phyloP scores from a whole-genome alignment of 2,888 invertebrate species.

The Daptonema setosum region DNA sequence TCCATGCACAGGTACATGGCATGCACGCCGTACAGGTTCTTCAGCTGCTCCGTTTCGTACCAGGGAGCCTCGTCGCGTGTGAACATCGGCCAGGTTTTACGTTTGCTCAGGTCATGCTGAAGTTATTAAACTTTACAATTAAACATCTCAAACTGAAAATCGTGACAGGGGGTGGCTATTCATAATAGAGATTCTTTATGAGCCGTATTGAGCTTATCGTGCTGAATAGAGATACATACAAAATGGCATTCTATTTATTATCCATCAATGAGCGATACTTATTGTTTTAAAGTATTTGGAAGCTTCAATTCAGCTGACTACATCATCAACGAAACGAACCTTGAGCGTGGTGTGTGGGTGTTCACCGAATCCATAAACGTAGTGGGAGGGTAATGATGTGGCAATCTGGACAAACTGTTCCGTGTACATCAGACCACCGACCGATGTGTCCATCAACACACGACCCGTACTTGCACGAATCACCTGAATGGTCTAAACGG shows the following conservation, averaged over 20 bases:
- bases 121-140: neutral
- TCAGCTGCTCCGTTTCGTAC: conserved; percentile 12
- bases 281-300: too few species aligned
- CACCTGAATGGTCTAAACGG: conserved; percentile 6
- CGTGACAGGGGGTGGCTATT: too few species aligned
- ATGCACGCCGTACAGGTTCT: conserved; percentile 23
- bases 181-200: too few species aligned
- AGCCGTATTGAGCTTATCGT: too few species aligned
- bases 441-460: conserved; percentile 19
- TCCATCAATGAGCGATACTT: too few species aligned
- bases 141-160: too few species aligned
- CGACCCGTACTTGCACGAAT: conserved; percentile 11
- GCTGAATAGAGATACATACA: too few species aligned
- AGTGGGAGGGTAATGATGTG: conserved; percentile 17
- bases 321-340: conserved; percentile 9
- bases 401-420: conserved; percentile 23
- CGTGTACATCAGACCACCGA: conserved; percentile 20
- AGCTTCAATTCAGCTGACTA: too few species aligned
- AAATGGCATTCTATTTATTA: too few species aligned
- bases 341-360: conserved; percentile 19
- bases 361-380: conserved; percentile 25
- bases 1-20: conserved; percentile 21
- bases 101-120: conserved; percentile 19
- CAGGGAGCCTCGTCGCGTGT: conserved; percentile 20
- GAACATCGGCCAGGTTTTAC: conserved; percentile 21